Base-by-base conservation (phyloP, 2,113 vertebrate genomes). In the Planiliza haematocheilus region DNA sequence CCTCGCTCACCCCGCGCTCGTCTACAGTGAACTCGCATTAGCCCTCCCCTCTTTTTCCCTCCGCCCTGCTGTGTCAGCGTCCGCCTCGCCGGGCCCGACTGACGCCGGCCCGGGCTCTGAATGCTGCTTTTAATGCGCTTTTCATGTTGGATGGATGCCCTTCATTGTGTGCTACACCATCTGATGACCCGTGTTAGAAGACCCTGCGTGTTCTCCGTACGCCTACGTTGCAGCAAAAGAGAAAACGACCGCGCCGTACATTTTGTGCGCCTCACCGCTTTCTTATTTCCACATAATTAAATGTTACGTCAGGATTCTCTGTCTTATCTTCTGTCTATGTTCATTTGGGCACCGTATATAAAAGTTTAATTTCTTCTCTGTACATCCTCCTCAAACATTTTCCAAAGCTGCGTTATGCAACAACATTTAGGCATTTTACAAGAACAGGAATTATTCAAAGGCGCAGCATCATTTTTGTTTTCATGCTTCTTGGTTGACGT, bases 81-180 rank as follows among this genome's bases (percentile, higher is more conserved):
- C 18, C 45, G 64, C 70, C 59, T 82, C 43, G 5, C 46, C 79
- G 68, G 30, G 10, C 70, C 37, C 10, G 50, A 41, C 69, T 56
- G 67, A 63, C n/a, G 67, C 50, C 8, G 38, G 46, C n/a, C 36
- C n/a, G 36, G 36, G 46, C 56, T 34, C 13, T 11, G 10, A 56
- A 45, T 13, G 20, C 50, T 13, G 0, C 36, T 67, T 66, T 20
- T 90, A 86, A 88, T 88, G 87, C 72, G 61, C 56, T 86, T 88
- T 77, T 67, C 81, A 58, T 89, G 87, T 85, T 53, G 3, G 10
- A 63, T 4, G 10, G 21, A 46, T 13, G 50, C 51, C 39, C 10
- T 61, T 41, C 18, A 34, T 14, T 48, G 46, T n/a, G 41, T 75
- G 49, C 41, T 21, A 41, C 17, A 30, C 5, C 3, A 30, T 30